Evolutionary conservation across 2,113 vertebrate species (phyloP).

Genomic region (Caloenas nicobarica): DNA sequence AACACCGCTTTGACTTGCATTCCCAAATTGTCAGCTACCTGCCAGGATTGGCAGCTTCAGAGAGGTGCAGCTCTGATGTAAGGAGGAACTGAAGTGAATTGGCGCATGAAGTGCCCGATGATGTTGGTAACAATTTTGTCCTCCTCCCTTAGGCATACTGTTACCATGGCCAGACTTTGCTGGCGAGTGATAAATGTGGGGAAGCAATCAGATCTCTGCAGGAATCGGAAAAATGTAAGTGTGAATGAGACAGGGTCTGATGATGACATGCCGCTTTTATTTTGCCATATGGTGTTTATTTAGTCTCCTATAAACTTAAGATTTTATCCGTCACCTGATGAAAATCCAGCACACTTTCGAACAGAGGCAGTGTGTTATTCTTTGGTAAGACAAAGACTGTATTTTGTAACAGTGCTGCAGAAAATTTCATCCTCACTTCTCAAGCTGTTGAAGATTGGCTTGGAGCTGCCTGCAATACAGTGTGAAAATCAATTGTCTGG

Average conservation of each 20-base stretch:
- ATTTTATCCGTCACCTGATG: not conserved
- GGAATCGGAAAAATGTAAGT: constrained; percentile 95
- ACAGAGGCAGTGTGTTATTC: not conserved
- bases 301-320: not conserved
- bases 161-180: constrained; percentile 93
- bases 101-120: not conserved
- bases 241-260: not conserved
- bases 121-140: not conserved
- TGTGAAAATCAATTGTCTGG: not conserved
- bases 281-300: not conserved
- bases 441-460: not conserved
- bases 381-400: not conserved
- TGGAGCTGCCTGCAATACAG: not conserved
- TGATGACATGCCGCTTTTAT: not conserved
- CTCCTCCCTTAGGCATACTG: constrained; percentile 85
- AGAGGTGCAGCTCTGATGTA: not conserved
- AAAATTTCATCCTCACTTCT: not conserved
- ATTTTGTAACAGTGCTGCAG: not conserved
- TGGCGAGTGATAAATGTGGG: constrained; percentile 94
- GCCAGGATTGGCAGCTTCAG: not conserved
- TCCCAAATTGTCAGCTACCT: not conserved
- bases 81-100: not conserved
- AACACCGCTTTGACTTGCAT: not conserved
- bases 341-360: not conserved
- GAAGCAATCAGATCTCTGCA: constrained; percentile 95